A percentile compares a stretch with the other conserved stretches of the same genome.
Conservation (phyloP, 2,888 invertebrate genomes). For the Drosophila melanocephala region DNA sequence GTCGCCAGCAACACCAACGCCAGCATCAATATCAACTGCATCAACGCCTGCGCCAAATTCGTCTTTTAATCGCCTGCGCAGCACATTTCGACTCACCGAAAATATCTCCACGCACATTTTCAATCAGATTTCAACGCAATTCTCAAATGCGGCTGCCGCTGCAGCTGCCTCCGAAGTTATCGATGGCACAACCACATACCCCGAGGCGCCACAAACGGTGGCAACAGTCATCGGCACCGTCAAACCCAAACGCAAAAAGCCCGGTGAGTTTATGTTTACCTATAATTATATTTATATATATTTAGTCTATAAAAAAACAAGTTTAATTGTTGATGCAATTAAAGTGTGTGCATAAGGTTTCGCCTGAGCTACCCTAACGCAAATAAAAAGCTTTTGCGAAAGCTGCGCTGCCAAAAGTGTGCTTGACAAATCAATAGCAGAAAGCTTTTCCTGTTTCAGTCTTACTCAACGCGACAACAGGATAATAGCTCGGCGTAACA, state of each 20-base stretch:
- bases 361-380: slow-evolving; percentile 43
- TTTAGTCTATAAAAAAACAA: neutral
- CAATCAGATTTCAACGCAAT: slow-evolving; percentile 81
- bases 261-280: slow-evolving; percentile 73
- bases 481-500: slow-evolving; percentile 53
- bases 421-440: slow-evolving; percentile 74
- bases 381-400: slow-evolving; percentile 51
- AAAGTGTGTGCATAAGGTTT: neutral
- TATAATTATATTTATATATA: neutral
- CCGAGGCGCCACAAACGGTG: slow-evolving; percentile 45
- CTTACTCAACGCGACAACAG: slow-evolving; percentile 71
- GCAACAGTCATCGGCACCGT: slow-evolving; percentile 10
- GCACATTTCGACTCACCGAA: slow-evolving; percentile 84
- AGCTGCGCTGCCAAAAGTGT: slow-evolving; percentile 45
- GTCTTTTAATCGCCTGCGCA: slow-evolving; percentile 83
- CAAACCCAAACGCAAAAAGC: slow-evolving; percentile 69
- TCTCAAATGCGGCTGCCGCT: slow-evolving; percentile 80
- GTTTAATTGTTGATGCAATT: slow-evolving; percentile 4
- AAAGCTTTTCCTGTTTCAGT: slow-evolving; percentile 55
- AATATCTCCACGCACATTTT: slow-evolving; percentile 83
- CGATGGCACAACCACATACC: slow-evolving; percentile 73
- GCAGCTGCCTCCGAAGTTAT: slow-evolving; percentile 78
- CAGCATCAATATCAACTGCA: neutral
- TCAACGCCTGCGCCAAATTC: slow-evolving; percentile 55
- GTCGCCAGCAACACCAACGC: slow-evolving; percentile 40